phyloP scores from a whole-genome alignment of 2,797 vertebrate genomes.

The Macrochelys suwanniensis region DNA sequence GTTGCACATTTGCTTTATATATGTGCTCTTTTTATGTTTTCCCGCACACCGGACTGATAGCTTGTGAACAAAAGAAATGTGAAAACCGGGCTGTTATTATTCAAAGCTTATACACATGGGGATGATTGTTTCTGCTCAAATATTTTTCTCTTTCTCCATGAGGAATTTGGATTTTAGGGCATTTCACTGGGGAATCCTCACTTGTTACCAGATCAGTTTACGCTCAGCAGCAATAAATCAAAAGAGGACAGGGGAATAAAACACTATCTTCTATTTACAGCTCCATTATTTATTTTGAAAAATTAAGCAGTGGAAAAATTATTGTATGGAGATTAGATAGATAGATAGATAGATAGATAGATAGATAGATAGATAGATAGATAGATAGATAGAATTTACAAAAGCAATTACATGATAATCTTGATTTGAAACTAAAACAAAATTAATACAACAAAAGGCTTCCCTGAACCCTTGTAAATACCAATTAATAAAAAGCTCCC shows the following conservation, averaged over 20 bases:
- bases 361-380: not conserved
- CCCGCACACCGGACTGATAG: slow-evolving; percentile 48
- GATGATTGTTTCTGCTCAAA: slow-evolving; percentile 63
- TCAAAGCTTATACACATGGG: slow-evolving; percentile 55
- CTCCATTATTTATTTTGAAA: slow-evolving; percentile 71
- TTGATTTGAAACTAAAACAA: slow-evolving; percentile 53
- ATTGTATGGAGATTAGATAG: slow-evolving; percentile 20
- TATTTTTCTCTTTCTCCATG: slow-evolving; percentile 55
- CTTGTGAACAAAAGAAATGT: slow-evolving; percentile 70
- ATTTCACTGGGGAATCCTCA: slow-evolving; percentile 70
- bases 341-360: not conserved
- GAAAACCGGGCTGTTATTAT: slow-evolving; percentile 66
- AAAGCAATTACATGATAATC: slow-evolving; percentile 43
- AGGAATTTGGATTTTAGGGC: slow-evolving; percentile 76
- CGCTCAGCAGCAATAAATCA: slow-evolving; percentile 71
- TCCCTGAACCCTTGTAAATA: slow-evolving; percentile 31
- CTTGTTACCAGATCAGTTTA: slow-evolving; percentile 75
- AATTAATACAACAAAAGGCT: not conserved
- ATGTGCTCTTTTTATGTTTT: slow-evolving; percentile 65
- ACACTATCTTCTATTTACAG: slow-evolving; percentile 63
- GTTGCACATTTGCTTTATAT: slow-evolving; percentile 45
- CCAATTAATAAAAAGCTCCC: slow-evolving; percentile 45
- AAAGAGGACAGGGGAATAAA: slow-evolving; percentile 54
- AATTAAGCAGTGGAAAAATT: slow-evolving; percentile 60
- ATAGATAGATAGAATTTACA: not conserved